These are phyloP conservation scores for Nowickia ferox DNA, from an alignment of 2,888 invertebrate genomes.

Conservation along the genomic window DNA sequence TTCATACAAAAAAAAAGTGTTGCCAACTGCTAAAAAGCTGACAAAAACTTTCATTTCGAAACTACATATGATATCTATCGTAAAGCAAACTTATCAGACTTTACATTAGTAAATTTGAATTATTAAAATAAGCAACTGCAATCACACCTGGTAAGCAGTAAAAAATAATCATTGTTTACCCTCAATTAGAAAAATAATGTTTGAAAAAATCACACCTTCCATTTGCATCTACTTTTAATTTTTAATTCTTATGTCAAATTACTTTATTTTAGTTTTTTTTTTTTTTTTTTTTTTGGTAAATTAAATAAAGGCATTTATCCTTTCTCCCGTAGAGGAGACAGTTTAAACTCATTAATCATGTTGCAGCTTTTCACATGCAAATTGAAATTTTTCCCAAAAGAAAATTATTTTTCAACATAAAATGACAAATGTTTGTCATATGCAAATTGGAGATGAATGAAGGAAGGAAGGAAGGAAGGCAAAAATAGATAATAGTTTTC, in stretches of 20 bases:
- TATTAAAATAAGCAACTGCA: too few species aligned
- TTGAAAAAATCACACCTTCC: slow-evolving; percentile 37
- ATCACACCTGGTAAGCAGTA: too few species aligned
- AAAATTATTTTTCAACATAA: slow-evolving; percentile 75
- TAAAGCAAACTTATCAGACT: too few species aligned
- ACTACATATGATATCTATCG: too few species aligned
- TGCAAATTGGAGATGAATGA: slow-evolving; percentile 71
- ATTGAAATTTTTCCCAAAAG: slow-evolving; percentile 47
- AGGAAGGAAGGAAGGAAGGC: background rate
- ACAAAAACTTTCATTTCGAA: too few species aligned
- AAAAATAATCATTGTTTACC: background rate
- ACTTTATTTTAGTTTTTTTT: slow-evolving; percentile 39
- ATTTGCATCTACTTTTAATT: background rate
- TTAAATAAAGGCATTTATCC: background rate
- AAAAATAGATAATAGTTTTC: slow-evolving; percentile 25
- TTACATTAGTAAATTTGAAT: too few species aligned
- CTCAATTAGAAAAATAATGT: slow-evolving; percentile 17
- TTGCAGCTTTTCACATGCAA: slow-evolving; percentile 66
- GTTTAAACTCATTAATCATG: slow-evolving; percentile 74
- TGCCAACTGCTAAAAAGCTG: too few species aligned
- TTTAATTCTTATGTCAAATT: slow-evolving; percentile 32
- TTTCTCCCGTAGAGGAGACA: background rate
- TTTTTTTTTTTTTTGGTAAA: slow-evolving; percentile 30
- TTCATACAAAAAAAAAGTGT: too few species aligned
- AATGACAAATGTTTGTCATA: slow-evolving; percentile 74